Conservation (phyloP, 2,888 invertebrate genomes). For the Magallana nippona region DNA sequence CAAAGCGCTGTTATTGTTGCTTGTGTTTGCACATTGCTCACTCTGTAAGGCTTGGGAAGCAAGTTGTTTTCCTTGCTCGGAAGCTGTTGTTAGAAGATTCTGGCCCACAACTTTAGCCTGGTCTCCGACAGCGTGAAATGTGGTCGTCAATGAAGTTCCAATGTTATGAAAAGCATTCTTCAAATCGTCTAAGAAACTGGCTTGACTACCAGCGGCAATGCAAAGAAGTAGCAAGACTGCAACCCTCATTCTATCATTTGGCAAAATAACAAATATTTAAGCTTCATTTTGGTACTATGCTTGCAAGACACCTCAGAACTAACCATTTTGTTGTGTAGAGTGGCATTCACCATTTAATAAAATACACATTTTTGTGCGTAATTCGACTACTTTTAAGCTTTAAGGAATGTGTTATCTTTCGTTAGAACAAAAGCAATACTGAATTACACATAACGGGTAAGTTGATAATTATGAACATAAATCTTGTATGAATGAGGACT, state of each 20-base stretch:
- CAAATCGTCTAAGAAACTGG: slow-evolving; percentile 15
- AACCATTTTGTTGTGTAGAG: too few relatives aligned
- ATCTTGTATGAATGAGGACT: too few relatives aligned
- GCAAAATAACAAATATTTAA: not conserved
- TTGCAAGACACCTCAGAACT: too few relatives aligned
- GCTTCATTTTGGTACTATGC: too few relatives aligned
- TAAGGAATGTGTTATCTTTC: too few relatives aligned
- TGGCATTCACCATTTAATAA: too few relatives aligned
- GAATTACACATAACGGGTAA: too few relatives aligned
- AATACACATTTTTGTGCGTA: too few relatives aligned
- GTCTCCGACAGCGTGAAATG: slow-evolving; percentile 17
- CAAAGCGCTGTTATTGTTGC: too few relatives aligned
- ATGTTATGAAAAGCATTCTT: slow-evolving; percentile 17
- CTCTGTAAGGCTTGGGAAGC: slow-evolving; percentile 34
- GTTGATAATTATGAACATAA: too few relatives aligned
- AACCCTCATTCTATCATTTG: not conserved
- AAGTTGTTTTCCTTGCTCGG: slow-evolving; percentile 20
- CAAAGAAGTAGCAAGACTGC: not conserved
- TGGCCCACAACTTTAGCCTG: slow-evolving; percentile 17
- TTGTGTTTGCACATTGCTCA: not conserved
- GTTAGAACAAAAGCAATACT: too few relatives aligned
- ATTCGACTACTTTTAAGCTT: too few relatives aligned
- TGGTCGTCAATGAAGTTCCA: slow-evolving; percentile 12
- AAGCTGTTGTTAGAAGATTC: slow-evolving; percentile 23
- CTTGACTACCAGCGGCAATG: slow-evolving; percentile 33